These are phyloP conservation scores for Setophaga petechia DNA, from an alignment of 2,113 vertebrate species.

Conservation along the genomic window DNA sequence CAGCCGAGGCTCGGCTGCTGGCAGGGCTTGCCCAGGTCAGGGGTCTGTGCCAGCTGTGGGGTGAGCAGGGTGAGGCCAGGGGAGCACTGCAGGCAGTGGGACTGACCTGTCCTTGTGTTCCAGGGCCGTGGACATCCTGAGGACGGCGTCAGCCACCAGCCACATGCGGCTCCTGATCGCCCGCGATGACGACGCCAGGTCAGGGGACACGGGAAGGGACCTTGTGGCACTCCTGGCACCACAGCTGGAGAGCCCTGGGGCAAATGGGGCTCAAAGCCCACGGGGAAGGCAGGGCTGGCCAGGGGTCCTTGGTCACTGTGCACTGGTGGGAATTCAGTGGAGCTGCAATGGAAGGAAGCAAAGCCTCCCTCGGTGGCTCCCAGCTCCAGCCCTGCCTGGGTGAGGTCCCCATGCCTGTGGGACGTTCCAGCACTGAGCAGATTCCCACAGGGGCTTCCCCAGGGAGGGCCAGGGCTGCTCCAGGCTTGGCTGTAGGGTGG, in stretches of 20 bases:
- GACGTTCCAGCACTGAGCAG: neutral
- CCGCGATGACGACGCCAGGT: constrained; percentile 88
- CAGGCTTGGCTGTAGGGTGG: neutral
- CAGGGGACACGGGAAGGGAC: neutral
- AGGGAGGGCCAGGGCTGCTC: neutral
- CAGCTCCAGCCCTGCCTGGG: neutral
- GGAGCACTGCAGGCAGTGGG: accelerated
- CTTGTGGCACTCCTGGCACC: accelerated
- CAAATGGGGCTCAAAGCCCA: neutral
- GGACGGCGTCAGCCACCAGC: constrained; percentile 85
- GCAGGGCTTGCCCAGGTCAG: neutral
- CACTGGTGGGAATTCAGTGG: accelerated
- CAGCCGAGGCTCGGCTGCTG: neutral
- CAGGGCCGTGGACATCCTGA: constrained; percentile 88
- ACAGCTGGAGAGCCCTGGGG: neutral
- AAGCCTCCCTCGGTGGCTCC: neutral
- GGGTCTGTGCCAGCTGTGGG: neutral
- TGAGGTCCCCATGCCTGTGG: neutral
- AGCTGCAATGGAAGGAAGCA: neutral
- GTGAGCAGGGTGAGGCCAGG: accelerated
- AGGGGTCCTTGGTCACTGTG: neutral
- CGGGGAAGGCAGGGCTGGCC: accelerated
- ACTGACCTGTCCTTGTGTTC: neutral
- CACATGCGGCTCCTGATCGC: constrained; percentile 90
- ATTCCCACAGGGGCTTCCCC: neutral